phyloP scores from a whole-genome alignment of 1,140 invertebrate genomes.

The Lasioglossum baleicum region DNA sequence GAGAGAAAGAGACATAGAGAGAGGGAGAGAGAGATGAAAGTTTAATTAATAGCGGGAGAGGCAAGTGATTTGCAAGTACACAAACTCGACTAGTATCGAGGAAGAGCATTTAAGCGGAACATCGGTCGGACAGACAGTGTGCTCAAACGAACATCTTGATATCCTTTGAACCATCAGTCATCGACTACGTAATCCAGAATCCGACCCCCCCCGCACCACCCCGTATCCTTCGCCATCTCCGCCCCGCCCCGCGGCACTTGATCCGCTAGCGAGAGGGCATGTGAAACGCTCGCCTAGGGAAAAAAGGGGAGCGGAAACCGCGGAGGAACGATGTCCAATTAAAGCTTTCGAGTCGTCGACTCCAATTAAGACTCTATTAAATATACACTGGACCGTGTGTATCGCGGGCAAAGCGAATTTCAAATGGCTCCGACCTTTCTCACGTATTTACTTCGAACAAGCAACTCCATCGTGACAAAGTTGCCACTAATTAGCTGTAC shows the following conservation, averaged over 20 bases:
- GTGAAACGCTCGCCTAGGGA: neutral
- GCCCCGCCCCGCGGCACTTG: neutral
- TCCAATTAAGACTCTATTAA: conserved; percentile 69
- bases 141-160: conserved; percentile 53
- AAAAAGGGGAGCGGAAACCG: conserved; percentile 39
- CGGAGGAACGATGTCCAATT: conserved; percentile 63
- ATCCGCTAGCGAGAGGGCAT: neutral
- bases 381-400: conserved; percentile 61
- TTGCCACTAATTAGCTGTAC: conserved; percentile 60
- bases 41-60: conserved; percentile 40
- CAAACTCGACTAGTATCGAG: conserved; percentile 22
- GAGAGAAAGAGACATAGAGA: too few species aligned
- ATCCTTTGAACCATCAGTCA: conserved; percentile 45
- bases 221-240: neutral
- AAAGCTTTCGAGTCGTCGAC: conserved; percentile 62
- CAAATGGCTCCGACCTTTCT: conserved; percentile 53
- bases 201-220: neutral
- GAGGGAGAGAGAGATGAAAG: neutral
- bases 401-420: conserved; percentile 63
- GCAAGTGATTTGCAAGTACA: conserved; percentile 27
- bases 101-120: conserved; percentile 30
- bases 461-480: conserved; percentile 58
- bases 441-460: conserved; percentile 60
- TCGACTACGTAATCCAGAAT: conserved; percentile 47
- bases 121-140: conserved; percentile 6